A percentile compares a stretch with the other conserved stretches of the same genome.
Evolutionary conservation across 2,113 vertebrate genomes (phyloP).

Genomic region (Aspidoscelis tigris): DNA sequence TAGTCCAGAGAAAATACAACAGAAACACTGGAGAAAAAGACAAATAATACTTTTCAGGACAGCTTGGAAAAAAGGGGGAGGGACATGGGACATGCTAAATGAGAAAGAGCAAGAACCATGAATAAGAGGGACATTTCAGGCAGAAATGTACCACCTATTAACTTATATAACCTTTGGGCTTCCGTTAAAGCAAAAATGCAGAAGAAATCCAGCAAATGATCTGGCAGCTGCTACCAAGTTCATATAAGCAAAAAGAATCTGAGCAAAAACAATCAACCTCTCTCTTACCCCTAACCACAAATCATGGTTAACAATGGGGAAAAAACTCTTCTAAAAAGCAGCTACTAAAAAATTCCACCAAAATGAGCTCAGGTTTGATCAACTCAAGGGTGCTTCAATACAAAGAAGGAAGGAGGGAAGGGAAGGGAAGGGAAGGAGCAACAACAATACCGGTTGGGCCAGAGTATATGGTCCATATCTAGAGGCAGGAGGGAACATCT

Average conservation of each 20-base stretch:
- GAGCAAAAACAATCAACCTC: neutral
- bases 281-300: neutral
- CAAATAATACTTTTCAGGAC: neutral
- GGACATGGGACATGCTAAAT: neutral
- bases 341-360: no score
- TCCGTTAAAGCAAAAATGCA: neutral
- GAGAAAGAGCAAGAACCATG: neutral
- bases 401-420: no score
- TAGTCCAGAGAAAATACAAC: constrained; percentile 6
- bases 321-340: no score
- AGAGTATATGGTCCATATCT: no score
- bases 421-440: no score
- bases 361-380: no score
- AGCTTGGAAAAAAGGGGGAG: neutral
- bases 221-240: neutral
- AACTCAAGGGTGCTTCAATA: no score
- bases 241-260: neutral
- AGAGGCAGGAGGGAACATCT: no score
- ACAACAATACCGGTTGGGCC: no score
- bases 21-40: neutral
- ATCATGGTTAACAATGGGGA: no score
- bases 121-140: neutral
- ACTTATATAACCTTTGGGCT: constrained; percentile 5
- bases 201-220: neutral
- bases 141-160: constrained; percentile 14